Conservation (phyloP, 2,113 vertebrate genomes). For the Ailuropoda melanoleuca region DNA sequence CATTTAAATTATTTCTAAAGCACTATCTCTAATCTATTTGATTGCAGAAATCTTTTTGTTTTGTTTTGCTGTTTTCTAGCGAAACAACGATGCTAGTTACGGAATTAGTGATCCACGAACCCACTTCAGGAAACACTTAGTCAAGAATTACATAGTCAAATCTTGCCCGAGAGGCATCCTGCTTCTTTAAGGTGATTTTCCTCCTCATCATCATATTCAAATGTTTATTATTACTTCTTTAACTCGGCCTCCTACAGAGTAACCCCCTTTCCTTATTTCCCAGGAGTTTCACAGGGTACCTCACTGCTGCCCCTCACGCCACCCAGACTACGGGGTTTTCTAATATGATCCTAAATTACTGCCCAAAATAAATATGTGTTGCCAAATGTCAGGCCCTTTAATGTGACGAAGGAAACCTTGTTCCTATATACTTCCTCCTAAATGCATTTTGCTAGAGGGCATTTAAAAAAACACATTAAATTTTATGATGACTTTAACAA, state of each 20-base stretch:
- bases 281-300: not conserved
- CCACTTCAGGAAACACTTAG: not conserved
- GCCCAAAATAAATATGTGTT: not conserved
- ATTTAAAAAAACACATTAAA: slow-evolving; percentile 74
- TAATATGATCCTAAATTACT: slow-evolving; percentile 12
- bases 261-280: not conserved
- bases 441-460: slow-evolving; percentile 69
- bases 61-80: not conserved
- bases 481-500: slow-evolving; percentile 73
- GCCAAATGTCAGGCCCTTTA: slow-evolving; percentile 47
- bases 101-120: not conserved
- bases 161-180: not conserved
- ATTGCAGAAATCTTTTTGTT: not conserved
- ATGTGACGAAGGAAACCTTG: slow-evolving; percentile 35
- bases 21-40: not conserved
- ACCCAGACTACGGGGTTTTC: slow-evolving; percentile 10
- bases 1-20: not conserved
- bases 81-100: not conserved
- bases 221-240: not conserved
- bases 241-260: not conserved
- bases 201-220: not conserved
- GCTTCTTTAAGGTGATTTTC: not conserved
- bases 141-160: not conserved
- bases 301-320: not conserved
- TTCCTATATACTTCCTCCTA: slow-evolving; percentile 51